Evolutionary conservation across 2,113 vertebrate species (phyloP), one percentile per base, ranked within the genome.

Genomic region (Dipodomys merriami): DNA sequence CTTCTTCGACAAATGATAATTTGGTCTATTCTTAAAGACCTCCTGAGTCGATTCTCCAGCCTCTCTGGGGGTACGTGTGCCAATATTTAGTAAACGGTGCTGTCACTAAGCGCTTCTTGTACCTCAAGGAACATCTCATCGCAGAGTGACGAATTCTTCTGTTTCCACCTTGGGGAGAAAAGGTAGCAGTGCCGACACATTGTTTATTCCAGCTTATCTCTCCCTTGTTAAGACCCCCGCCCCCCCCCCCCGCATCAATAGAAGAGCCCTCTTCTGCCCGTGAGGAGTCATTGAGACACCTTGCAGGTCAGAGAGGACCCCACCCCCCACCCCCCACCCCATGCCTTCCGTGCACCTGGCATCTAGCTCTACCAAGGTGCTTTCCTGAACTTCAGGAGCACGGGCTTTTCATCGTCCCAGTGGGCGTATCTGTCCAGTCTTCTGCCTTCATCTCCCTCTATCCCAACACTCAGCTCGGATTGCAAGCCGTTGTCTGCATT

Each of bases 21-120:
- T 90, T 85, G 76, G 49, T 93, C 91, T 96, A 72, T 90, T 93
- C 79, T 96, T 90, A 91, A 91, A 83, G 74, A 76, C 89, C 84
- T 94, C 88, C 90, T 13, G 71, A 94, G 49, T 85, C 93, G 93
- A 69, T 87, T 83, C 86, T 83, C 76, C 88, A 91, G 29, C 78
- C 79, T 90, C 78, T 12, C 20, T 90, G 25, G 35, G 71, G 71
- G 81, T 91, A 53, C 71, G 80, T 74, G 91, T 93, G 60, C 44
- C 44, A 76, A 91, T 82, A 91, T 64, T 90, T 71, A 94, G 83
- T 69, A 60, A 79, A 91, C 33, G 30, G 74, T 87, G 22, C 82
- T 93, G 82, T 84, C 10, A 22, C 39, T 79, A 86, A 93, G 87
- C 87, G 39, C 27, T 83, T 73, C 72, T 90, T 93, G 69, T 87